Evolutionary conservation across 1,140 invertebrate species (phyloP), one percentile per base, ranked within the genome.

Genomic region (Diabrotica undecimpunctata): DNA sequence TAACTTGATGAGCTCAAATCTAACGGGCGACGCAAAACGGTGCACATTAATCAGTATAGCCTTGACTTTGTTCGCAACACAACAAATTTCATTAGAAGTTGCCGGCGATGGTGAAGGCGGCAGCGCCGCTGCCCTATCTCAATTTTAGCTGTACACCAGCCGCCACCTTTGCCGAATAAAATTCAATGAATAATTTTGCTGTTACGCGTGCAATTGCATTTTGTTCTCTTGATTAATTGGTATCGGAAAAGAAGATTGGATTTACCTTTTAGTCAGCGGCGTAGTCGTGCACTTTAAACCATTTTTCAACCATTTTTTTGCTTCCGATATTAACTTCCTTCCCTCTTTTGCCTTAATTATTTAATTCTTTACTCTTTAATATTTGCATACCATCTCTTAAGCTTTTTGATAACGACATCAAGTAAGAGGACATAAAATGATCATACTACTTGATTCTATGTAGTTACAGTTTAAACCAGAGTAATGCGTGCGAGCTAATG

Each of bases 21-120:
- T 66, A 71, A 65, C 65, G 70, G 70, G 72, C 66, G 70, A 66
- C 72, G 66, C 69, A 70, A 70, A 74, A 74, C 72, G 70, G 62
- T 66, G 67, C 58, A 65, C 70, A 74, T 74, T 70, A 74, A 74
- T 74, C 72, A 74, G 72, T 74, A 74, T 70, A 72, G 70, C 72
- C 70, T 73, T 71, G 72, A 68, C 64, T 71, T 61, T 63, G 39
- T 61, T 66, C 13, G 12, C 51, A 52, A 12, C 2, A 13, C 25
- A 12, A 37, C 60, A 61, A 61, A 61, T 61, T 61, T 37, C 51
- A 61, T 61, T 54, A 61, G 7, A 46, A 46, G 41, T 46, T 46
- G n/a, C 41, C 41, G 41, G 8, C n/a, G 25, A 25, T 25, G 25
- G 25, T 4, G 25, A 4, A 25, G 25, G 25, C 25, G 25, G 41